Percentiles rank a stretch among this genome's conserved stretches.
Evolutionary conservation across 2,797 vertebrate species (phyloP).

Genomic region (Girardinus metallicus): DNA sequence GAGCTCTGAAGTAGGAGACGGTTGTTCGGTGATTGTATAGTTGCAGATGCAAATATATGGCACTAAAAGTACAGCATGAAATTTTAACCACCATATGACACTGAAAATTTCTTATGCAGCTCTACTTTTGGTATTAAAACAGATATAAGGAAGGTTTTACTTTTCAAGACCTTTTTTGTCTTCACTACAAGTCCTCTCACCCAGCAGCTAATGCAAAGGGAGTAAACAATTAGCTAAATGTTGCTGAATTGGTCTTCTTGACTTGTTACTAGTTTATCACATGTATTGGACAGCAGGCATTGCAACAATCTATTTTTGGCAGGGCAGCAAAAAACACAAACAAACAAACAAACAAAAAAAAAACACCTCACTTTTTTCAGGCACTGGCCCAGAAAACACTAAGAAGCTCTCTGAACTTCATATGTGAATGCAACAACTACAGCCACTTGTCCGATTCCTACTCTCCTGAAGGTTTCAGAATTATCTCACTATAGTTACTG

Average conservation of each 20-base stretch:
- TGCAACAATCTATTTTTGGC: background rate
- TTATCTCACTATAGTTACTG: constrained; percentile 99
- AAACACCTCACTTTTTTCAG: background rate
- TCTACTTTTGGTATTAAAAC: background rate
- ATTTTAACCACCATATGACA: background rate
- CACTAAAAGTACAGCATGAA: background rate
- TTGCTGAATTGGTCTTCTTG: background rate
- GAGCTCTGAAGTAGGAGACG: background rate
- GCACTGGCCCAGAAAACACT: background rate
- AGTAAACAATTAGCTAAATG: background rate
- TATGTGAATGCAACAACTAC: constrained; percentile 35
- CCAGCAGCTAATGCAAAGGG: background rate
- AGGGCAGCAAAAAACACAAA: background rate
- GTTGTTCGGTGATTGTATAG: background rate
- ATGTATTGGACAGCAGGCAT: background rate
- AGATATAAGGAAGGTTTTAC: background rate
- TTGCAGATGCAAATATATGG: background rate
- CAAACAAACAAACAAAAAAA: background rate
- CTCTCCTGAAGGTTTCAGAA: constrained; percentile 88
- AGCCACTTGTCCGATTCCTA: constrained; percentile 92
- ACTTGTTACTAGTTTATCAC: background rate
- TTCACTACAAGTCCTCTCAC: background rate
- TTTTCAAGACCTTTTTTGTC: background rate
- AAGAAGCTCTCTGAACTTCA: background rate
- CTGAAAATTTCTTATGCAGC: background rate